Percentiles rank a stretch among this genome's conserved stretches.
phyloP scores from a whole-genome alignment of 92 coral and sea anemone genomes.

The Anthopleura xanthogrammica region DNA sequence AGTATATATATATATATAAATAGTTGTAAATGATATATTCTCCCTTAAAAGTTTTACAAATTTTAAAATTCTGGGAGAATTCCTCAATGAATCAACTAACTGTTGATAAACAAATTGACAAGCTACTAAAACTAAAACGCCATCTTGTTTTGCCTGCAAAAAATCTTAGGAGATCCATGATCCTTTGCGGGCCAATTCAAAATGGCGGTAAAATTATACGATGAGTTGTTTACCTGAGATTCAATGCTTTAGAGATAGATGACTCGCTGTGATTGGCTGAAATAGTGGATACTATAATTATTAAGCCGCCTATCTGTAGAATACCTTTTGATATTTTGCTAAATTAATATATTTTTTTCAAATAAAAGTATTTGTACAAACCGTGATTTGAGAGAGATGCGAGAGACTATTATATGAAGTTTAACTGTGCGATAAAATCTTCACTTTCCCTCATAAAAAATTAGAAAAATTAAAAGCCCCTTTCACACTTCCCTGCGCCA shows the following conservation, averaged over 20 bases:
- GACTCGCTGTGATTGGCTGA: constrained; percentile 25
- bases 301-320: constrained; percentile 13
- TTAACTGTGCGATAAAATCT: too few species aligned
- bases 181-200: not conserved
- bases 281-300: not conserved
- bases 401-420: too few species aligned
- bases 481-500: too few species aligned
- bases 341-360: constrained; percentile 87
- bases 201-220: constrained; percentile 6
- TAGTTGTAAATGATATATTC: constrained; percentile 74
- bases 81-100: constrained; percentile 16
- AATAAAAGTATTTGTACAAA: constrained; percentile 66
- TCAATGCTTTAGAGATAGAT: constrained; percentile 3
- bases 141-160: constrained; percentile 18
- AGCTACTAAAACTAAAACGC: not conserved
- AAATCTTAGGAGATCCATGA: constrained; percentile 11
- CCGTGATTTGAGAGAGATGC: not conserved
- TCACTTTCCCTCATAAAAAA: too few species aligned
- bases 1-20: constrained; percentile 58
- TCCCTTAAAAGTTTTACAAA: constrained; percentile 28
- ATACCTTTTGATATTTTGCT: constrained; percentile 65
- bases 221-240: constrained; percentile 7
- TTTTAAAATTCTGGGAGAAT: constrained; percentile 32
- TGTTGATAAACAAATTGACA: constrained; percentile 2
- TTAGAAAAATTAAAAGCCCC: too few species aligned